These are phyloP conservation scores for Narcine bancroftii DNA, from an alignment of 2,113 vertebrate species.

Conservation along the genomic window DNA sequence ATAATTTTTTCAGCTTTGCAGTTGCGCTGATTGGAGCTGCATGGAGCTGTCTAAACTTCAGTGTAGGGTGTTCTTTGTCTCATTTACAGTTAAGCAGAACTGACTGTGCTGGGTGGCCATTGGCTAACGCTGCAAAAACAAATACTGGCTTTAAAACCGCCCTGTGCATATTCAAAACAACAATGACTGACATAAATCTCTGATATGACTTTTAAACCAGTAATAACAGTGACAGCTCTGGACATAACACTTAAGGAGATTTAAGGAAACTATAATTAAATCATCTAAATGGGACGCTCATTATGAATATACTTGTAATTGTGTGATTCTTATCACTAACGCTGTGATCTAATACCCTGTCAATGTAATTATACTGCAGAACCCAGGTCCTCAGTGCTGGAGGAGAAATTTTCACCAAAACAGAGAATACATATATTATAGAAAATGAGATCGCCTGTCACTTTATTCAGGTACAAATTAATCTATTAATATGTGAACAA, in stretches of 20 bases:
- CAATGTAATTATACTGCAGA: neutral
- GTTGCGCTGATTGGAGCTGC: neutral
- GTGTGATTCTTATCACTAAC: slow-evolving; percentile 12
- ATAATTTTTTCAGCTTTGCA: neutral
- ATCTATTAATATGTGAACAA: neutral
- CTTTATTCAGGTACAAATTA: neutral
- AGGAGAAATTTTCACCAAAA: neutral
- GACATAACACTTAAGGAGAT: slow-evolving; percentile 12
- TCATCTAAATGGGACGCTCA: neutral
- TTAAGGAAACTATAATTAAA: slow-evolving; percentile 8
- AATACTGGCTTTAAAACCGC: neutral
- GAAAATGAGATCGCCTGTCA: neutral
- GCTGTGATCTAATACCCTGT: neutral
- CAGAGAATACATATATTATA: neutral
- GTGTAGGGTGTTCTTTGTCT: neutral
- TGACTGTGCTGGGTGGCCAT: neutral
- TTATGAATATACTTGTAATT: slow-evolving; percentile 19
- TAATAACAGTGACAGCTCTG: neutral
- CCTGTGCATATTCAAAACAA: neutral
- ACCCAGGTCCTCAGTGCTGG: neutral
- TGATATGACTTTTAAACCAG: neutral
- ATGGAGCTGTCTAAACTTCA: neutral
- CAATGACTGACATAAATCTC: neutral
- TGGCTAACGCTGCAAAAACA: neutral
- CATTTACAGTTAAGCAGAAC: neutral